Evolutionary conservation across 2,888 invertebrate genomes (phyloP).

Genomic region (Eristalis arbustorum): DNA sequence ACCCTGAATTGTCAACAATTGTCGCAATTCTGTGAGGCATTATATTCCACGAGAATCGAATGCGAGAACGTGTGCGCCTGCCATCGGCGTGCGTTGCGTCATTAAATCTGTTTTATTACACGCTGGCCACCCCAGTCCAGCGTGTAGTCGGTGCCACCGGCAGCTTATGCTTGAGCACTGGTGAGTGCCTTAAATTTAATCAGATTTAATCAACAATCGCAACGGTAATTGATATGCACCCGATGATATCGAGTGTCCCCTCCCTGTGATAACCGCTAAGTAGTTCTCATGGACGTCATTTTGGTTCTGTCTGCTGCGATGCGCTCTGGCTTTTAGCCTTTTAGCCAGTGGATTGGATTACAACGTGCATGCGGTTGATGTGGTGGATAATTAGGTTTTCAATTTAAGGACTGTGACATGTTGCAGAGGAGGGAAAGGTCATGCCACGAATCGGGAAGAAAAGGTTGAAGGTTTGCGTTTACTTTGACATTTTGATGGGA

Average conservation of each 20-base stretch:
- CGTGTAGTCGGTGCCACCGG: neutral
- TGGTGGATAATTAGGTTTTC: no score
- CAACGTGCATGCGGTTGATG: neutral
- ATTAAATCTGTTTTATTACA: neutral
- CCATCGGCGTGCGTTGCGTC: neutral
- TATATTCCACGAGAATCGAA: neutral
- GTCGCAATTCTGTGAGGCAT: neutral
- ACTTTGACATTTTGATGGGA: no score
- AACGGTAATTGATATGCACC: constrained; percentile 26
- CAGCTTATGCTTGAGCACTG: neutral
- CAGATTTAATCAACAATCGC: constrained; percentile 24
- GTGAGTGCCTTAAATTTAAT: constrained; percentile 2
- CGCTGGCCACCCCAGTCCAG: neutral
- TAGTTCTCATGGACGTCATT: constrained; percentile 1
- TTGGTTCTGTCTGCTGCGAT: neutral
- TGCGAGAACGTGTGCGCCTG: neutral
- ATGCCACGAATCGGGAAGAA: no score
- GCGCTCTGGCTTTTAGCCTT: neutral
- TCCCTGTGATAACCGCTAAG: constrained; percentile 7
- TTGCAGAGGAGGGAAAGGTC: no score
- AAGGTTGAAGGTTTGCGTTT: no score
- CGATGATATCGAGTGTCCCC: constrained; percentile 20
- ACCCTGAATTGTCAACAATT: neutral
- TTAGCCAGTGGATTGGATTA: neutral
- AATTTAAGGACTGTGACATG: no score